Base-by-base conservation (phyloP, 35 echinoderm and acorn worm species). In the Eucidaris tribuloides region DNA sequence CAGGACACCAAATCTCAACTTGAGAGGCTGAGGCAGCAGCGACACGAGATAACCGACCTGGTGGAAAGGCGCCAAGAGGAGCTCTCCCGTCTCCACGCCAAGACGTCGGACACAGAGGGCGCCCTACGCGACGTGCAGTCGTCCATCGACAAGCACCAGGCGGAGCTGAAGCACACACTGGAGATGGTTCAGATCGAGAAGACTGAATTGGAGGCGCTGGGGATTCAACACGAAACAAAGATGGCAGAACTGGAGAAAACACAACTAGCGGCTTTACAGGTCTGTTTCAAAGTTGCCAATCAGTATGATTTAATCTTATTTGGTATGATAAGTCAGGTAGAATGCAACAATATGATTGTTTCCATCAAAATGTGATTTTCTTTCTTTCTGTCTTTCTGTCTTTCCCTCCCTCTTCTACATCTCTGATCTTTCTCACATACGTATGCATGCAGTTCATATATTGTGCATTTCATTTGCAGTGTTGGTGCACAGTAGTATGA, bases 101-200 rank as follows among this genome's bases (percentile, higher is more conserved):
- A 74, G 25, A 45, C 27, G 6, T 87, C 86, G 18, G 45, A 89
- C 37, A 87, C 85, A 39, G 83, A 87, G 40, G 56, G 83, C 1
- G 63, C 83, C 63, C 83, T 93, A 1, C 77, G 79, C 7, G 62
- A 85, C 20, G 38, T 85, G 4, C 35, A 57, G 5, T 77, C 91
- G 3, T 71, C 70, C 6, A 88, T 93, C 0, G 86, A 99, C 61
- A 99, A 99, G 56, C 79, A 86, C 19, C 79, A 83, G 34, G 65
- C 91, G 17, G 96, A 99, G 36, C 52, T 99, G 31, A 93, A 99
- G 76, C 96, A 99, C 80, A 92, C 90, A 17, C 68, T 99, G 58
- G 96, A 99, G 83, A 90, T 99, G 91, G 76, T 99, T 2, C 96
- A 99, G 79, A 79, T 99, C 40, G 96, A 99, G 79, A 99, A 93